Conservation (phyloP, 1,140 invertebrate genomes). For the Listronotus oregonensis region DNA sequence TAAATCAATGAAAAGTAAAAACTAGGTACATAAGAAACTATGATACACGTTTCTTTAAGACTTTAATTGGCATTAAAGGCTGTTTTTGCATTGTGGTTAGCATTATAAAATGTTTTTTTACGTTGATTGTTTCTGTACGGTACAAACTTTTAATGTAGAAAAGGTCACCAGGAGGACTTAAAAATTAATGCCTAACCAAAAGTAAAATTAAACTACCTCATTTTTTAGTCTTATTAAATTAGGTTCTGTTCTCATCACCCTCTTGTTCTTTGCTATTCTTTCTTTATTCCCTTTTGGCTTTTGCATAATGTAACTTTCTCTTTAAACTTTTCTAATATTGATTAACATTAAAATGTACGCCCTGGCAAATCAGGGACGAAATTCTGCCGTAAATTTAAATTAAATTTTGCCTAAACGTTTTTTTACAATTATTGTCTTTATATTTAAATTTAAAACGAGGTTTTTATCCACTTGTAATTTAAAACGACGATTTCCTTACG, state of each 20-base stretch:
- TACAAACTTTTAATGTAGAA: constrained; percentile 27
- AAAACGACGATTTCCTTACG: constrained; percentile 10
- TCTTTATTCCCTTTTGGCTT: constrained; percentile 33
- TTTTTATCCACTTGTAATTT: constrained; percentile 20
- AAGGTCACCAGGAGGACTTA: neutral
- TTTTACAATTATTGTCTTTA: constrained; percentile 37
- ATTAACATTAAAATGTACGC: constrained; percentile 44
- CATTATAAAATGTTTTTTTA: neutral
- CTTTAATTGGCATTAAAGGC: too few species aligned
- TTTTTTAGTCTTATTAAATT: constrained; percentile 43
- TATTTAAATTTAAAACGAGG: constrained; percentile 36
- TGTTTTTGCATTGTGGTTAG: too few species aligned
- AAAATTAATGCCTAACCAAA: constrained; percentile 2
- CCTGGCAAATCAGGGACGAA: constrained; percentile 29
- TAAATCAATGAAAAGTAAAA: too few species aligned
- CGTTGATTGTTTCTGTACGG: constrained; percentile 19
- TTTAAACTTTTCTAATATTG: constrained; percentile 41
- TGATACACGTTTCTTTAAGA: too few species aligned
- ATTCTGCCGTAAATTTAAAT: constrained; percentile 40
- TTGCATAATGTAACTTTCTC: constrained; percentile 41
- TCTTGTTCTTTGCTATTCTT: constrained; percentile 42
- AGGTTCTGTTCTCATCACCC: constrained; percentile 39
- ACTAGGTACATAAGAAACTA: too few species aligned
- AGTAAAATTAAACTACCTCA: constrained; percentile 35
- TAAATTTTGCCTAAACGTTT: constrained; percentile 42